Conservation (phyloP, 2,797 vertebrate genomes). For the Oreortyx pictus region DNA sequence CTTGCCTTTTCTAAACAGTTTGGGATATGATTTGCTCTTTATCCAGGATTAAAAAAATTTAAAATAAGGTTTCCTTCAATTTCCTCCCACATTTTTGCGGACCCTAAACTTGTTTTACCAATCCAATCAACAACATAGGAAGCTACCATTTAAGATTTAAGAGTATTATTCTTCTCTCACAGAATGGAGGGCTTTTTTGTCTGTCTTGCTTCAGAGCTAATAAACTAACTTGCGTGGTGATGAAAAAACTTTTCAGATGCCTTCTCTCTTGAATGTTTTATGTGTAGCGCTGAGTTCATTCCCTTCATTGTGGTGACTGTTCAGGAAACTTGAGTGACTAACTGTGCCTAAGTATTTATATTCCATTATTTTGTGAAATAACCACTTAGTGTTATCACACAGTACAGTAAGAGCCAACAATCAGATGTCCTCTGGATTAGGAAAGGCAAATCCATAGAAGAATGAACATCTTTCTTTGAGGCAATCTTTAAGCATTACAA, state of each 20-base stretch:
- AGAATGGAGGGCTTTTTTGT: not conserved
- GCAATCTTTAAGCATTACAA: not conserved
- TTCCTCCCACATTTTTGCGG: not conserved
- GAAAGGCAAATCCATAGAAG: not conserved
- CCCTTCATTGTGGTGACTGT: constrained; percentile 3
- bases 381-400: constrained; percentile 6
- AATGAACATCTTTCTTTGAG: not conserved
- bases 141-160: constrained; percentile 5
- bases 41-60: not conserved
- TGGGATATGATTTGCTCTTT: not conserved
- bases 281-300: not conserved
- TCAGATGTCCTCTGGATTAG: not conserved
- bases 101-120: not conserved
- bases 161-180: not conserved
- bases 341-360: constrained; percentile 27
- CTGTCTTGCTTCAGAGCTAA: constrained; percentile 35
- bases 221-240: constrained; percentile 29
- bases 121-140: not conserved
- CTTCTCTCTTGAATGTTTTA: constrained; percentile 26
- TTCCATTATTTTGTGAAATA: constrained; percentile 60
- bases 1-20: not conserved
- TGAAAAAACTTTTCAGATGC: constrained; percentile 23
- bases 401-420: not conserved
- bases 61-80: not conserved
- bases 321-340: not conserved